phyloP scores from a whole-genome alignment of 1,140 invertebrate genomes.

The Drosophila bocki region DNA sequence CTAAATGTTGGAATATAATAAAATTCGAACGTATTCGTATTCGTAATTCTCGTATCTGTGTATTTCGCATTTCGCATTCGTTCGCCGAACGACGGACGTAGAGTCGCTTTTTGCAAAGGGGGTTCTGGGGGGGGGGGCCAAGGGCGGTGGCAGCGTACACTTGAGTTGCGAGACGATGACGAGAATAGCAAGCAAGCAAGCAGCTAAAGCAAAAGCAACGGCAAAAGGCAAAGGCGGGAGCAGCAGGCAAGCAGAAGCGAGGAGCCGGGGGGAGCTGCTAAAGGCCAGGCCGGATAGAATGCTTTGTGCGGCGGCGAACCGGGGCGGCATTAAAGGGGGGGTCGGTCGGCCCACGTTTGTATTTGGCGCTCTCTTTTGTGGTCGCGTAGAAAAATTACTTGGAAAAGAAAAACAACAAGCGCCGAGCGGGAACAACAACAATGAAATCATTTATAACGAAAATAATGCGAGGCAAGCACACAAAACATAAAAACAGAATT shows the following conservation, averaged over 20 bases:
- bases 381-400: constrained; percentile 75
- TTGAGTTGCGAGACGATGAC: constrained; percentile 77
- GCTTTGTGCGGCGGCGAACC: constrained; percentile 46
- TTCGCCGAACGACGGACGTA: constrained; percentile 25
- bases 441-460: constrained; percentile 77
- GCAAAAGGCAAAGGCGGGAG: constrained; percentile 21
- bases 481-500: constrained; percentile 21
- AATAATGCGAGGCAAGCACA: constrained; percentile 47
- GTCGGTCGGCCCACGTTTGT: constrained; percentile 71
- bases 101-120: constrained; percentile 22
- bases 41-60: constrained; percentile 36
- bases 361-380: constrained; percentile 45
- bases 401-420: constrained; percentile 69
- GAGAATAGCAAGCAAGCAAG: constrained; percentile 77
- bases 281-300: constrained; percentile 65
- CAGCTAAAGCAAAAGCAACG: constrained; percentile 42
- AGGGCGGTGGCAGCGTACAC: constrained; percentile 31
- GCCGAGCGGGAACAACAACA: constrained; percentile 62
- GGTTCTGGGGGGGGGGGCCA: constrained; percentile 9
- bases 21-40: constrained; percentile 70
- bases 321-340: constrained; percentile 1
- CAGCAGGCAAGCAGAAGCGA: constrained; percentile 18
- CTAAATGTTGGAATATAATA: constrained; percentile 75
- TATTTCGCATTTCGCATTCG: constrained; percentile 46
- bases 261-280: constrained; percentile 10